Conservation (phyloP, 2,888 invertebrate genomes). For the Agonum fuliginosum region DNA sequence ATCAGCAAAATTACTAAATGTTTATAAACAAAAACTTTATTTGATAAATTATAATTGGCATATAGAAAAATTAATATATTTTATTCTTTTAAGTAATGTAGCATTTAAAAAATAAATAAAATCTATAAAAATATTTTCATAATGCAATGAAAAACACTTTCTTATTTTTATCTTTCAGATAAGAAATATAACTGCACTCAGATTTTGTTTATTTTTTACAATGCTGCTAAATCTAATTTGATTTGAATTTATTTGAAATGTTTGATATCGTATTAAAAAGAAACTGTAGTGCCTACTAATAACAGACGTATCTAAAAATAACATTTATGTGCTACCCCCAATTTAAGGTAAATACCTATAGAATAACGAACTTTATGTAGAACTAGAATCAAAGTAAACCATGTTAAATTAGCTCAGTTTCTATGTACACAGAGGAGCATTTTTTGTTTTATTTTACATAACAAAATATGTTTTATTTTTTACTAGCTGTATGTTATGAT, state of each 20-base stretch:
- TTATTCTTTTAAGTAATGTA: constrained; percentile 6
- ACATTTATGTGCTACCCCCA: constrained; percentile 54
- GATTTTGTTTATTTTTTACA: neutral
- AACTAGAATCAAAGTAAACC: constrained; percentile 40
- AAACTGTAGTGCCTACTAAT: constrained; percentile 58
- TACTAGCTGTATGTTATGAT: too few species aligned
- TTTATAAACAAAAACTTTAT: neutral
- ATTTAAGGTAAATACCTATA: constrained; percentile 52
- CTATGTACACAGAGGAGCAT: constrained; percentile 29
- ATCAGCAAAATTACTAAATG: neutral
- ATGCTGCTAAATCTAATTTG: neutral
- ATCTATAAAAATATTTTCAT: constrained; percentile 2
- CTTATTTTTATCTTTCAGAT: too few species aligned
- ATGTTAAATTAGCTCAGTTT: constrained; percentile 52
- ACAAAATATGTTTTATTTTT: too few species aligned
- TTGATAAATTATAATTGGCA: constrained; percentile 6
- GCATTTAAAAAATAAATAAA: neutral
- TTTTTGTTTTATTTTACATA: neutral
- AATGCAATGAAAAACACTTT: too few species aligned
- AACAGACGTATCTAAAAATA: constrained; percentile 58
- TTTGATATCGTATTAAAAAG: constrained; percentile 48
- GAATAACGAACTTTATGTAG: constrained; percentile 55
- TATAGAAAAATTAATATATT: constrained; percentile 17
- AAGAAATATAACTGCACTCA: neutral
- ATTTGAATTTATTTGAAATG: neutral